Percentiles rank a stretch among this genome's conserved stretches.
Conservation (phyloP, 2,797 vertebrate genomes). For the Antennarius maculatus region DNA sequence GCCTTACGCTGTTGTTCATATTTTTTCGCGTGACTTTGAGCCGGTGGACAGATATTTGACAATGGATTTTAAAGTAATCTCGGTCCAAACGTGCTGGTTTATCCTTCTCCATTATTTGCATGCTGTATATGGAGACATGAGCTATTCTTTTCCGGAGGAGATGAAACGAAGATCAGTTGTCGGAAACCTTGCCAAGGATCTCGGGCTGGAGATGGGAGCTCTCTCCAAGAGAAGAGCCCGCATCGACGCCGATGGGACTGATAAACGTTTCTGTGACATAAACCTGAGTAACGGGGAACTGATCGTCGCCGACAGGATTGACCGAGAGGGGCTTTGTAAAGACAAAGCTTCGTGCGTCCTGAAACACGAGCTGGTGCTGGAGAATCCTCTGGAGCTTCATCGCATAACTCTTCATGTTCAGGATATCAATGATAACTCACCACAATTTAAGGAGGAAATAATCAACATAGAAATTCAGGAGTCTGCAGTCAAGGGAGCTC, state of each 20-base stretch:
- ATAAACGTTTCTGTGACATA: slow-evolving; percentile 58
- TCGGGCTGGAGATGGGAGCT: not conserved
- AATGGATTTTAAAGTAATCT: slow-evolving; percentile 2
- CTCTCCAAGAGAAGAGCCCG: slow-evolving; percentile 1
- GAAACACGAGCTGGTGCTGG: slow-evolving; percentile 76
- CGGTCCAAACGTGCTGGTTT: not conserved
- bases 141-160: slow-evolving; percentile 46
- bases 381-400: slow-evolving; percentile 75
- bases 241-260: slow-evolving; percentile 8
- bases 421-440: slow-evolving; percentile 10
- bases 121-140: not conserved
- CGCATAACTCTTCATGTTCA: slow-evolving; percentile 49
- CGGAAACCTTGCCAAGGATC: slow-evolving; percentile 39
- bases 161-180: slow-evolving; percentile 43
- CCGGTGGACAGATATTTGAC: rapidly evolving
- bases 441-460: not conserved
- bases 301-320: slow-evolving; percentile 66
- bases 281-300: slow-evolving; percentile 60
- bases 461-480: not conserved
- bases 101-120: slow-evolving; percentile 8
- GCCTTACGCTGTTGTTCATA: not conserved
- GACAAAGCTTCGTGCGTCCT: slow-evolving; percentile 67
- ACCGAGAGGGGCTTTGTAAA: slow-evolving; percentile 70
- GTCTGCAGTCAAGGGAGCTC: slow-evolving; percentile 1
- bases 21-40: not conserved